Conservation (phyloP, 1,140 invertebrate species). For the Bilobella aurantiaca region DNA sequence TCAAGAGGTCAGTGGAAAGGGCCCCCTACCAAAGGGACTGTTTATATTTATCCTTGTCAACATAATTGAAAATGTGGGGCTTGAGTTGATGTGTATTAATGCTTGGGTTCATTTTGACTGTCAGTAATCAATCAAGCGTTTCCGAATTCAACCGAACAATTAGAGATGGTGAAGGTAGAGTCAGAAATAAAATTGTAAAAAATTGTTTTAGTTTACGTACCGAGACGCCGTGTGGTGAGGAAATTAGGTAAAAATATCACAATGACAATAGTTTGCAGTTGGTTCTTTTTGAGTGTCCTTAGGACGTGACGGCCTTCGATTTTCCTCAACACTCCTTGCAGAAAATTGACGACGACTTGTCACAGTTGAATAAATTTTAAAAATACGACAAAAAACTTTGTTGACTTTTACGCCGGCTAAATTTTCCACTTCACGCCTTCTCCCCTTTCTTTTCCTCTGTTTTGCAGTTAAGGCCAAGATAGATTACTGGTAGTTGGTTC, state of each 20-base stretch:
- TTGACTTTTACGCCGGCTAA: neutral
- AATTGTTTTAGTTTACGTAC: neutral
- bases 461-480: neutral
- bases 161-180: too few species aligned
- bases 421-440: constrained; percentile 5
- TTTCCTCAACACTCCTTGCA: neutral
- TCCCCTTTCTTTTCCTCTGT: too few species aligned
- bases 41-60: constrained; percentile 8
- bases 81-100: neutral
- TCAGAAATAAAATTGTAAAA: neutral
- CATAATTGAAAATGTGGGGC: constrained; percentile 3
- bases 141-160: too few species aligned
- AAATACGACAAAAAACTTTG: neutral
- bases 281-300: constrained; percentile 8
- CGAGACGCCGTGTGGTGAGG: constrained; percentile 1
- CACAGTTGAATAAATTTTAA: neutral
- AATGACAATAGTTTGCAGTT: constrained; percentile 27
- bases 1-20: too few species aligned
- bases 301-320: neutral
- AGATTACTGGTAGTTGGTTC: neutral
- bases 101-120: too few species aligned
- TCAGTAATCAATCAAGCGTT: neutral
- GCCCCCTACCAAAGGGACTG: neutral
- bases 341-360: neutral
- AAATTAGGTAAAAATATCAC: constrained; percentile 32